Conservation (phyloP, 35 echinoderm and acorn worm genomes). For the Acanthaster planci region DNA sequence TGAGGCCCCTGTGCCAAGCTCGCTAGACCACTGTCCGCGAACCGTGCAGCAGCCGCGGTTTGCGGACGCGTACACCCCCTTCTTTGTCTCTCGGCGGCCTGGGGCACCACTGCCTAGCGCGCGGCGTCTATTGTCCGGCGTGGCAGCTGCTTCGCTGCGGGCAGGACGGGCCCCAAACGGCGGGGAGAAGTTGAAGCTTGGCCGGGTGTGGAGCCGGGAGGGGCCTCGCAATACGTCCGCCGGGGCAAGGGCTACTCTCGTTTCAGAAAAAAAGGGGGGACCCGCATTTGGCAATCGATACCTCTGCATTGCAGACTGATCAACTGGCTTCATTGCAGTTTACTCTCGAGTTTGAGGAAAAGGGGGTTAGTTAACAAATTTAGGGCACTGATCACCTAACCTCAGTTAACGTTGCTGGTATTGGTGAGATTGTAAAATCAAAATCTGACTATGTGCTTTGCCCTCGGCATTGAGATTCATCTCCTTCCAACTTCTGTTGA, state of each 20-base stretch:
- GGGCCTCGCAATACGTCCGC: background rate
- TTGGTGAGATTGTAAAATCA: no score
- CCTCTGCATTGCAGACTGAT: background rate
- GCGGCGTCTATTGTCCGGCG: slow-evolving; percentile 22
- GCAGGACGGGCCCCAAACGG: background rate
- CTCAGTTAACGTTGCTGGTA: no score
- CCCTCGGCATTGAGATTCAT: no score
- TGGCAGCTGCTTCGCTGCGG: slow-evolving; percentile 7
- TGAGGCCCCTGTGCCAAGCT: no score
- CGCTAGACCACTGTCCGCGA: background rate
- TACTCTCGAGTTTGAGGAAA: background rate
- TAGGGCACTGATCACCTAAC: no score
- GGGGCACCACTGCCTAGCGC: slow-evolving; percentile 8
- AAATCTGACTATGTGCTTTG: no score
- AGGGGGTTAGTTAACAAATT: no score
- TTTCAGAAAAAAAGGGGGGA: background rate
- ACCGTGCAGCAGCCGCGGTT: no score
- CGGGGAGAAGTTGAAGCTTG: background rate
- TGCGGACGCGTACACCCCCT: background rate
- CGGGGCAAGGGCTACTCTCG: background rate
- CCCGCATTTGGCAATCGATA: slow-evolving; percentile 1
- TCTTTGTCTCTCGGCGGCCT: slow-evolving; percentile 2
- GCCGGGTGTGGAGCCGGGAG: background rate
- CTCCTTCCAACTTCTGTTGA: no score
- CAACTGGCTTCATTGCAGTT: slow-evolving; percentile 7